Conservation (phyloP, 2,113 vertebrate genomes). For the Melanerpes formicivorus region DNA sequence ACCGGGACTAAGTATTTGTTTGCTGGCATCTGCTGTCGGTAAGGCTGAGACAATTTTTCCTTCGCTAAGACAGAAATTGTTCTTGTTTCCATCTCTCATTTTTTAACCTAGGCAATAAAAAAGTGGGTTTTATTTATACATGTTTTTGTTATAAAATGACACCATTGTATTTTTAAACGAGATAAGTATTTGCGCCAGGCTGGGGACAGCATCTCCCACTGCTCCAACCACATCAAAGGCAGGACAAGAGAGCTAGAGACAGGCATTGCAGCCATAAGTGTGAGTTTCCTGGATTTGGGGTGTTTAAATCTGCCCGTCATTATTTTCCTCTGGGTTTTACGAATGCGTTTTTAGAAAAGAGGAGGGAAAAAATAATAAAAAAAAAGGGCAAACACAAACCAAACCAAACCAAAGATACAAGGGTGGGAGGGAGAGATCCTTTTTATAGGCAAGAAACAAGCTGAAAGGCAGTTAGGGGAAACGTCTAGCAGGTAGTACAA, state of each 20-base stretch:
- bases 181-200: constrained; percentile 40
- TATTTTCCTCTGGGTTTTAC: constrained; percentile 4
- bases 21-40: background rate
- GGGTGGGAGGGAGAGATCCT: background rate
- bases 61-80: background rate
- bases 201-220: constrained; percentile 57
- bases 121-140: background rate
- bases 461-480: background rate
- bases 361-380: background rate
- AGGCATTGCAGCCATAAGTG: constrained; percentile 32
- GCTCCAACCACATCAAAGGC: constrained; percentile 45
- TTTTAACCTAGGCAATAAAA: constrained; percentile 10
- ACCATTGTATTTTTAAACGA: constrained; percentile 43
- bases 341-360: constrained; percentile 20
- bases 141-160: constrained; percentile 39
- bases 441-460: constrained; percentile 41
- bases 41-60: constrained; percentile 30
- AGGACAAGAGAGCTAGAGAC: constrained; percentile 41
- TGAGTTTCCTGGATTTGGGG: constrained; percentile 57
- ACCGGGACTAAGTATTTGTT: background rate
- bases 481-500: background rate
- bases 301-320: constrained; percentile 33
- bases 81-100: constrained; percentile 7
- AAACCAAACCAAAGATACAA: background rate
- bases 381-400: background rate